Evolutionary conservation across 2,888 invertebrate species (phyloP).

Genomic region (Choreutis nemorana): DNA sequence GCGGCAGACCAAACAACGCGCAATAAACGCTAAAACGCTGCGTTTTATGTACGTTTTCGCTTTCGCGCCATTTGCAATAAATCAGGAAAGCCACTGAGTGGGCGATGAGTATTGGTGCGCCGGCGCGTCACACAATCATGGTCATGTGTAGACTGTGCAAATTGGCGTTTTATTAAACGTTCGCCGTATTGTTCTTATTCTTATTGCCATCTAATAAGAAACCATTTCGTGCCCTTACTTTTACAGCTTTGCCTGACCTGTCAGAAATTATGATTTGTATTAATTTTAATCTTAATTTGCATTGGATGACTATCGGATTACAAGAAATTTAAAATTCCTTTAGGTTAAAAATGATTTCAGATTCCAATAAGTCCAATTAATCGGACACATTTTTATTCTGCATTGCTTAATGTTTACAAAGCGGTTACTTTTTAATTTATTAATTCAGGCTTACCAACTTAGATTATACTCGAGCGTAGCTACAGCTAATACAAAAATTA

Average conservation of each 20-base stretch:
- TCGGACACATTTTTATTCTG: not conserved
- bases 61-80: constrained; percentile 65
- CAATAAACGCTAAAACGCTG: constrained; percentile 40
- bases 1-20: constrained; percentile 39
- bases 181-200: too few relatives aligned
- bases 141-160: constrained; percentile 19
- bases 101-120: constrained; percentile 33
- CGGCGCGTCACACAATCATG: constrained; percentile 34
- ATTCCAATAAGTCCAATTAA: not conserved
- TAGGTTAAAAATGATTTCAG: not conserved
- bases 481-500: too few relatives aligned
- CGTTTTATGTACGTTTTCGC: constrained; percentile 61
- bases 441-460: too few relatives aligned
- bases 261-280: too few relatives aligned
- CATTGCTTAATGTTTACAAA: too few relatives aligned
- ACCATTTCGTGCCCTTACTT: too few relatives aligned
- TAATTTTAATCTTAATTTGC: too few relatives aligned
- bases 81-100: constrained; percentile 51
- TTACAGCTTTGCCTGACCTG: too few relatives aligned
- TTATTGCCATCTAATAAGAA: too few relatives aligned
- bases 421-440: too few relatives aligned
- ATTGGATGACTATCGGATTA: too few relatives aligned
- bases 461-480: too few relatives aligned
- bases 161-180: constrained; percentile 19
- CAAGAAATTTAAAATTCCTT: not conserved